Percentiles rank a stretch among this genome's conserved stretches.
These are phyloP conservation scores for Rhamnusium bicolor DNA, from an alignment of 2,888 invertebrate genomes.

Conservation along the genomic window DNA sequence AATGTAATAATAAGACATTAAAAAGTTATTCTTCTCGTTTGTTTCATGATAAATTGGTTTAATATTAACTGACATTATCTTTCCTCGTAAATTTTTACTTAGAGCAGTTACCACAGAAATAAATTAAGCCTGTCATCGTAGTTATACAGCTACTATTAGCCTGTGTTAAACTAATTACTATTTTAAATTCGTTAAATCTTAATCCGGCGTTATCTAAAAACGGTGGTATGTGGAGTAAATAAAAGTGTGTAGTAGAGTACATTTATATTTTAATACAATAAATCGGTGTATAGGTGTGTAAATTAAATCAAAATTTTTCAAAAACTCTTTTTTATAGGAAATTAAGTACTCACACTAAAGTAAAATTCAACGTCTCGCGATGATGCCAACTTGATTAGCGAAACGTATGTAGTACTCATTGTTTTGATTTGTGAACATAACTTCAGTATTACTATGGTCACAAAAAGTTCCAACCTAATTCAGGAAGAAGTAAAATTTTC, in stretches of 20 bases:
- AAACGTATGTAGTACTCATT: too few species aligned
- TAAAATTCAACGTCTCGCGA: too few species aligned
- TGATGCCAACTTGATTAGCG: too few species aligned
- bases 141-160: conserved; percentile 11
- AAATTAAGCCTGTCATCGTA: conserved; percentile 13
- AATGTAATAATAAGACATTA: background rate
- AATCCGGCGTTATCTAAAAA: background rate
- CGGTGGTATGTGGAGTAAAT: background rate
- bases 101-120: conserved; percentile 11
- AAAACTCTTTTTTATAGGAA: too few species aligned
- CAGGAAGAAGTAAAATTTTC: too few species aligned
- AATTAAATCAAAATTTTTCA: too few species aligned
- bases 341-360: too few species aligned
- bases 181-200: conserved; percentile 11
- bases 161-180: conserved; percentile 13
- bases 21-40: conserved; percentile 1
- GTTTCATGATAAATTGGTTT: conserved; percentile 20
- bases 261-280: too few species aligned
- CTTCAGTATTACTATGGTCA: too few species aligned
- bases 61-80: conserved; percentile 28
- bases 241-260: background rate
- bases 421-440: too few species aligned
- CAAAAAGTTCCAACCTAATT: too few species aligned
- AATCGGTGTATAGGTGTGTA: too few species aligned
- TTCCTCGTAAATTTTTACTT: conserved; percentile 16